These are phyloP conservation scores for Drosophila mimetica DNA, from an alignment of 2,888 invertebrate genomes.

Conservation along the genomic window DNA sequence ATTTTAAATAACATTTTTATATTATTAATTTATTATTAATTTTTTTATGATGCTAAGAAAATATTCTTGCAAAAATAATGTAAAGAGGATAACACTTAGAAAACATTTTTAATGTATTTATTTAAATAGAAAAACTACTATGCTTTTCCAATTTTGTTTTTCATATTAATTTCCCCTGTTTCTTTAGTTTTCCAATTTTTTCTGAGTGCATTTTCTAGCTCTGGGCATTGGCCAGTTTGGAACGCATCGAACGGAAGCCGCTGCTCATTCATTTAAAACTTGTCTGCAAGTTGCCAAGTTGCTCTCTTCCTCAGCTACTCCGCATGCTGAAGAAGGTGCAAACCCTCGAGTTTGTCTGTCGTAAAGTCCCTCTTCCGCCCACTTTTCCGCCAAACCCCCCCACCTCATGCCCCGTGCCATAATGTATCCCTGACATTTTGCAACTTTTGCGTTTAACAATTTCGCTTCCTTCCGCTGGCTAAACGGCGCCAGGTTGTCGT, in stretches of 20 bases:
- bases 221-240: constrained; percentile 48
- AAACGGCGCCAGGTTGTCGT: constrained; percentile 82
- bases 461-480: constrained; percentile 77
- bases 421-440: constrained; percentile 67
- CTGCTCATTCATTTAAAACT: constrained; percentile 83
- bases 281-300: constrained; percentile 83
- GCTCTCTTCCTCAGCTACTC: not conserved
- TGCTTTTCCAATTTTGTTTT: not conserved
- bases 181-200: not conserved
- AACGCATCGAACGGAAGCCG: constrained; percentile 80
- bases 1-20: no score
- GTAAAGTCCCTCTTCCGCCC: constrained; percentile 70
- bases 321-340: constrained; percentile 44
- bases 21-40: no score
- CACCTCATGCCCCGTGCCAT: constrained; percentile 6
- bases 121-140: no score
- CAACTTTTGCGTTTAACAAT: constrained; percentile 80
- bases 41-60: no score
- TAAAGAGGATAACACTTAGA: no score
- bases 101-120: no score
- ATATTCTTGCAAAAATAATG: no score
- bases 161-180: not conserved
- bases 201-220: constrained; percentile 9
- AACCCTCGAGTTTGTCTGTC: constrained; percentile 45
- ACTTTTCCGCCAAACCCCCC: constrained; percentile 15